Base-by-base conservation (phyloP, 2,888 invertebrate species). In the Malacosoma neustria region DNA sequence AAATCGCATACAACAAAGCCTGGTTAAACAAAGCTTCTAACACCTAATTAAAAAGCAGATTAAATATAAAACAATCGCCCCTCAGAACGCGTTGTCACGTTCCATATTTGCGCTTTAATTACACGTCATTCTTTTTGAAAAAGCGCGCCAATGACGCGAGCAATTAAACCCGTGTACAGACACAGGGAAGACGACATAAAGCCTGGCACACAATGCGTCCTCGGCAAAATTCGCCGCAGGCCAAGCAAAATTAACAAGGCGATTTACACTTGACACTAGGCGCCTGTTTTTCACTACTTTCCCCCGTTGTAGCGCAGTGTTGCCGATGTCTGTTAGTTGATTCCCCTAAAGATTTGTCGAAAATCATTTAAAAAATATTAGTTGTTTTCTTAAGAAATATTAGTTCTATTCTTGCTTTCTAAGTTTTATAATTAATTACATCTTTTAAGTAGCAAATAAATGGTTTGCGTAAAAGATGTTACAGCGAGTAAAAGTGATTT, bases 81-180 rank as follows among this genome's bases (percentile, higher is more conserved):
- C 82, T 77, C 74, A 76, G 73, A 84, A 81, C 77, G 69, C 80
- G 71, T 72, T 75, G 84, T 84, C 84, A 85, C 84, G 85, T 81
- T 82, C 77, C 80, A 85, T 82, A 84, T 82, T 81, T 81, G 73
- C 77, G 84, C 82, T 80, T 82, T 84, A 84, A 85, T 85, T 85
- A 84, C 84, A 84, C 77, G 82, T 84, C 85, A 84, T 85, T 85
- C 79, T 85, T 85, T 84, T 85, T 81, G 69, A 81, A 82, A 84
- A 82, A 81, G 81, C 80, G 71, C 79, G 77, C 80, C 82, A 79
- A 84, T 84, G 84, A 85, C 84, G 82, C 77, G 81, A 75, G 76
- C 84, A 84, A 85, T 85, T 84, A 85, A 82, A 81, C 74, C 79
- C 60, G 72, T 77, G 82, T 80, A 81, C 81, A 85, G 84, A 82